Percentiles rank a stretch among this genome's conserved stretches.
phyloP scores from a whole-genome alignment of 1,140 invertebrate genomes.

The Papilio polytes region DNA sequence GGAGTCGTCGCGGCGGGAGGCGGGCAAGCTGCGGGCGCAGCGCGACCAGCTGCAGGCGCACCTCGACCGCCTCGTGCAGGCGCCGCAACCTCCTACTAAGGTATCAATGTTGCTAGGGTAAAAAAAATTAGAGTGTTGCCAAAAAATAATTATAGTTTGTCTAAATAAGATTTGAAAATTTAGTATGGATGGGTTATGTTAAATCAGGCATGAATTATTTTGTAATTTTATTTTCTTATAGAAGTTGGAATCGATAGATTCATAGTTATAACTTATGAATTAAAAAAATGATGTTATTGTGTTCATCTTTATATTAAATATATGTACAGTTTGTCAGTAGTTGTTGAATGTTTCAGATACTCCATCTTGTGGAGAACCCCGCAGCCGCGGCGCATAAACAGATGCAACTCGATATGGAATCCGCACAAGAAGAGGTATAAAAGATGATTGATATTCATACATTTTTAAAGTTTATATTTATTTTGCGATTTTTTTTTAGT shows the following conservation, averaged over 20 bases:
- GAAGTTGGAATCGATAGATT: no score
- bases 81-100: conserved; percentile 61
- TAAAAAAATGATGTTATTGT: no score
- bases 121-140: no score
- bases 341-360: conserved; percentile 71
- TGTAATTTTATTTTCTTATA: no score
- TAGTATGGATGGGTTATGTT: no score
- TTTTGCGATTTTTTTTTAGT: conserved; percentile 32
- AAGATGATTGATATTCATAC: conserved; percentile 38
- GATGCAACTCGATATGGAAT: conserved; percentile 87
- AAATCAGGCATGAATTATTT: no score
- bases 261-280: no score
- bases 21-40: conserved; percentile 62
- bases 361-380: conserved; percentile 91
- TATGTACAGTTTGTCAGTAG: no score
- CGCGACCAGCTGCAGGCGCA: conserved; percentile 87
- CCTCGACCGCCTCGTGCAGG: conserved; percentile 85
- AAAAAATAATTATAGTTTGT: no score
- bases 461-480: neutral
- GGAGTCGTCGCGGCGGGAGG: conserved; percentile 64
- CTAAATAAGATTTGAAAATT: no score
- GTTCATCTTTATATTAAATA: no score
- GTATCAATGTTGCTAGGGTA: conserved; percentile 41
- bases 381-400: conserved; percentile 87
- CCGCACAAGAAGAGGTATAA: conserved; percentile 88